Percentiles rank a stretch among this genome's conserved stretches.
Evolutionary conservation across 1,140 invertebrate species (phyloP).

Genomic region (Temnothorax longispinosus): DNA sequence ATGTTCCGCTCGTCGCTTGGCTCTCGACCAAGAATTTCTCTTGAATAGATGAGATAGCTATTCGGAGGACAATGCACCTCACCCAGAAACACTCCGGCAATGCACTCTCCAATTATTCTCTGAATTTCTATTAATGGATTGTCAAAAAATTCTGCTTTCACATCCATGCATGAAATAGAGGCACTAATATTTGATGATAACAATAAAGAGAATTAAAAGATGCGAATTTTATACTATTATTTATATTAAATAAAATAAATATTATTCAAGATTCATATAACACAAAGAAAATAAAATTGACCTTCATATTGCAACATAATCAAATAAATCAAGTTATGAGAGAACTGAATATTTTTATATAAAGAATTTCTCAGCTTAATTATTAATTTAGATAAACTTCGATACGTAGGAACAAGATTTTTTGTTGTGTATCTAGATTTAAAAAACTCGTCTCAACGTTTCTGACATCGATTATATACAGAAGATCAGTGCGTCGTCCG

Average conservation of each 20-base stretch:
- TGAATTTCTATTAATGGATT: constrained; percentile 60
- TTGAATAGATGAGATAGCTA: constrained; percentile 57
- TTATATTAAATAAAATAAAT: neutral
- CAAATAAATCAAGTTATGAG: neutral
- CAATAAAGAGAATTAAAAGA: neutral
- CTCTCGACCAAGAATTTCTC: constrained; percentile 65
- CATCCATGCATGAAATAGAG: neutral
- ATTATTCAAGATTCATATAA: neutral
- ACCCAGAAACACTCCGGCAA: constrained; percentile 27
- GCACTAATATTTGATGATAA: neutral
- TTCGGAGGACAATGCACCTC: constrained; percentile 68
- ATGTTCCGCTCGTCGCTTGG: constrained; percentile 64
- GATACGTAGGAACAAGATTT: neutral
- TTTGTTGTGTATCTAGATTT: neutral
- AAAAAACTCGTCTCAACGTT: neutral
- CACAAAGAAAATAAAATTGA: neutral
- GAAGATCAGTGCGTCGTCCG: neutral
- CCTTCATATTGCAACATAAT: neutral
- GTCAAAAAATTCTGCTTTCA: constrained; percentile 8
- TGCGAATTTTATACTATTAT: neutral
- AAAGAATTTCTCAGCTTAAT: neutral
- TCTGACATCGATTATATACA: neutral
- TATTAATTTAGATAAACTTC: neutral
- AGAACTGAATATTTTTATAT: neutral
- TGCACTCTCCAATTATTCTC: neutral